These are phyloP conservation scores for Gnathonemus echidnorhynchus DNA, from an alignment of 2,113 vertebrate genomes.

Conservation along the genomic window DNA sequence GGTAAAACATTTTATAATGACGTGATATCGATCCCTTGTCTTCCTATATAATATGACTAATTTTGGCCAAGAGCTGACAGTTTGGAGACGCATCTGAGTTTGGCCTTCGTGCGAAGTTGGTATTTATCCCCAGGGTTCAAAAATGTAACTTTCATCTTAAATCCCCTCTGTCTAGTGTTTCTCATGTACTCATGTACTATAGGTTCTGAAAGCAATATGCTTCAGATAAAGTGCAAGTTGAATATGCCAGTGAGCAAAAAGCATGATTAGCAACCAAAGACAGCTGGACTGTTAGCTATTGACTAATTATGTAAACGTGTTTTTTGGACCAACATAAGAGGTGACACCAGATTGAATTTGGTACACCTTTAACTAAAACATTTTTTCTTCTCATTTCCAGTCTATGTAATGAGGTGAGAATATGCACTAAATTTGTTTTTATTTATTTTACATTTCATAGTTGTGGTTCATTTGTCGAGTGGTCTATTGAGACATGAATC, in stretches of 20 bases:
- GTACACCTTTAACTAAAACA: conserved; percentile 58
- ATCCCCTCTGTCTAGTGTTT: neutral
- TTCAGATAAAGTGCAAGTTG: neutral
- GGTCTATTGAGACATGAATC: conserved; percentile 48
- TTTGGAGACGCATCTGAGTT: neutral
- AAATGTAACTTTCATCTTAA: neutral
- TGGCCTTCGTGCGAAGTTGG: too few relatives aligned
- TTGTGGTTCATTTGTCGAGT: conserved; percentile 52
- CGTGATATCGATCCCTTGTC: neutral
- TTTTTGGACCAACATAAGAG: conserved; percentile 43
- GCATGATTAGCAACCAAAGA: conserved; percentile 25
- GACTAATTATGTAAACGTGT: neutral
- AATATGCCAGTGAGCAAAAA: neutral
- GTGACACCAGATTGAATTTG: conserved; percentile 58
- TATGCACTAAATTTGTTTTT: conserved; percentile 73
- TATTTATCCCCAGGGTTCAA: neutral
- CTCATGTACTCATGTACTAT: neutral
- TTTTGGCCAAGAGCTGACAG: neutral
- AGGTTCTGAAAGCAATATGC: neutral
- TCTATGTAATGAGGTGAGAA: conserved; percentile 56
- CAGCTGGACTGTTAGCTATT: conserved; percentile 24
- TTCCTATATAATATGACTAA: neutral
- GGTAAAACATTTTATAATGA: neutral
- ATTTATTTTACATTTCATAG: conserved; percentile 40
- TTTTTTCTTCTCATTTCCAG: conserved; percentile 53